Evolutionary conservation across 2,113 vertebrate species (phyloP).

Genomic region (Salminus brasiliensis): DNA sequence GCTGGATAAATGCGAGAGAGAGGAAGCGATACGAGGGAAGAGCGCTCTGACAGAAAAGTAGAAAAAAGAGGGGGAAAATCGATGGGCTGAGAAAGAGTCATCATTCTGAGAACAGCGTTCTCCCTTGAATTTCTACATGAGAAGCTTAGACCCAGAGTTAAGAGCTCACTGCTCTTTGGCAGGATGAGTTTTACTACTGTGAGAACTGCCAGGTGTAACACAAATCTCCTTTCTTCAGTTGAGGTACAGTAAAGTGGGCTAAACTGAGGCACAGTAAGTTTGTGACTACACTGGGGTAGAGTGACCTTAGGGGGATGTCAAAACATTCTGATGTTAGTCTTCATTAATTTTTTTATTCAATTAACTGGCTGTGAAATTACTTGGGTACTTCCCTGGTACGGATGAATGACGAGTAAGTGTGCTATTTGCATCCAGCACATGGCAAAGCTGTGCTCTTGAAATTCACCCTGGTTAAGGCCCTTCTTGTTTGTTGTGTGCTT

Average conservation of each 20-base stretch:
- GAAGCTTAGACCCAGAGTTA: not conserved
- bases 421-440: too few relatives aligned
- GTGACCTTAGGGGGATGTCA: too few relatives aligned
- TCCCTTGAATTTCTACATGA: not conserved
- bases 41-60: conserved; percentile 13
- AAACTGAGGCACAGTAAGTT: too few relatives aligned
- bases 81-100: conserved; percentile 1
- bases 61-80: conserved; percentile 25
- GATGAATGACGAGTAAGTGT: too few relatives aligned
- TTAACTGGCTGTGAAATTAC: too few relatives aligned
- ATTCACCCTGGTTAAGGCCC: too few relatives aligned
- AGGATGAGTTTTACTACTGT: not conserved
- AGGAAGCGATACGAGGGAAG: not conserved
- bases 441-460: too few relatives aligned
- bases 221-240: not conserved
- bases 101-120: not conserved
- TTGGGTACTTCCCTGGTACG: too few relatives aligned
- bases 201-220: not conserved
- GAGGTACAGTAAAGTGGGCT: not conserved
- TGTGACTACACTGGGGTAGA: too few relatives aligned
- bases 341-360: too few relatives aligned
- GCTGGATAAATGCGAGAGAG: not conserved
- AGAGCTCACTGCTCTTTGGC: not conserved
- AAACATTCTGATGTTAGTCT: too few relatives aligned
- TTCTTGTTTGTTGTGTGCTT: too few relatives aligned